A percentile compares a stretch with the other conserved stretches of the same genome.
Evolutionary conservation across 2,888 invertebrate genomes (phyloP).

Genomic region (Drosophila ezoana): DNA sequence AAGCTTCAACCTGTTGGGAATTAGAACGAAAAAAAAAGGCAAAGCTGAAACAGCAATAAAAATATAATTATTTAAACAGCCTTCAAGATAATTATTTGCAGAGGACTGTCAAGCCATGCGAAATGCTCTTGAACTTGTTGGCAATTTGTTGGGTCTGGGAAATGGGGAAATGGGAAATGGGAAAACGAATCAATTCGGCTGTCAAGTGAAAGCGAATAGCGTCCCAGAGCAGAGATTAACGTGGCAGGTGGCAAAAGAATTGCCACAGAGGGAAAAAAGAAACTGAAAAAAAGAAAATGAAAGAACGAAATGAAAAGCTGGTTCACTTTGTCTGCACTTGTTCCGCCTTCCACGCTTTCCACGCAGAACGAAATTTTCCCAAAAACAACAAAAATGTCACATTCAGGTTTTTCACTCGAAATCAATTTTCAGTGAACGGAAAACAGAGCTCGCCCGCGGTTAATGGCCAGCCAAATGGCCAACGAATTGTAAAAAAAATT

Average conservation of each 20-base stretch:
- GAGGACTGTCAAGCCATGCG: not conserved
- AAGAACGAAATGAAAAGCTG: slow-evolving; percentile 12
- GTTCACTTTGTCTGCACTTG: slow-evolving; percentile 15
- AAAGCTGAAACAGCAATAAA: no score
- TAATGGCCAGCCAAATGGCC: slow-evolving; percentile 7
- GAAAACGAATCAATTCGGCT: slow-evolving; percentile 45
- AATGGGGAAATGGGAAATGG: slow-evolving; percentile 16
- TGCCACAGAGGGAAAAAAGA: not conserved
- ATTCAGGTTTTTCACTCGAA: slow-evolving; percentile 56
- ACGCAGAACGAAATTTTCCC: slow-evolving; percentile 43
- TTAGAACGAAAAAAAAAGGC: no score
- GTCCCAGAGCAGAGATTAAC: slow-evolving; percentile 43
- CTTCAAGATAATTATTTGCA: slow-evolving; percentile 1
- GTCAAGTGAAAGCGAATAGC: slow-evolving; percentile 41
- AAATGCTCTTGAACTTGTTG: slow-evolving; percentile 5
- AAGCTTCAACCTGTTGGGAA: no score
- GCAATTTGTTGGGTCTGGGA: slow-evolving; percentile 27
- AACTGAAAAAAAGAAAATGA: not conserved
- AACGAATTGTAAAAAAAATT: slow-evolving; percentile 32
- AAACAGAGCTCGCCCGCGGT: slow-evolving; percentile 47
- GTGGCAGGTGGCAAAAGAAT: not conserved
- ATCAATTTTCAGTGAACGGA: slow-evolving; percentile 45
- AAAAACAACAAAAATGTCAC: slow-evolving; percentile 41
- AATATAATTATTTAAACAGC: no score
- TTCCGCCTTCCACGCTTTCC: slow-evolving; percentile 52